phyloP scores from a whole-genome alignment of 1,140 invertebrate species.

The Macrosteles quadrilineatus region DNA sequence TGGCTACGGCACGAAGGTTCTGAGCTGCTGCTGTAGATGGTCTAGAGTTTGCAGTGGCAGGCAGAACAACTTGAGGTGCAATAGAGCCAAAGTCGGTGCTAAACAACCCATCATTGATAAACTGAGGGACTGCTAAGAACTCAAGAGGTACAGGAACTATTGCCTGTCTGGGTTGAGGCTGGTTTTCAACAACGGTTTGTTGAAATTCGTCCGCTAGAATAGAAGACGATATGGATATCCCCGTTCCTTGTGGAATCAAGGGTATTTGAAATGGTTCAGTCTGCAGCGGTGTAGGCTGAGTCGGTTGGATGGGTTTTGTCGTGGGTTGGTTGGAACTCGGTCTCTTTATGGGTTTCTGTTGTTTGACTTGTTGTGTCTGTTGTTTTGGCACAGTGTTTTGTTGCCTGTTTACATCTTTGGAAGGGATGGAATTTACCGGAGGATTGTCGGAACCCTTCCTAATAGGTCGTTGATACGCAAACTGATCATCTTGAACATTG shows the following conservation, averaged over 20 bases:
- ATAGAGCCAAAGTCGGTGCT: conserved; percentile 37
- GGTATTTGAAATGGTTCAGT: not conserved
- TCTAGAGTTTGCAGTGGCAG: not conserved
- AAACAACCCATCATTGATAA: conserved; percentile 41
- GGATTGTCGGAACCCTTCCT: conserved; percentile 4
- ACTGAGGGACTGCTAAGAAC: not conserved
- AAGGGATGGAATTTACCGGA: not conserved
- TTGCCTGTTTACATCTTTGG: too few relatives aligned
- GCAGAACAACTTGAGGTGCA: not conserved
- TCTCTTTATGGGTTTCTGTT: too few relatives aligned
- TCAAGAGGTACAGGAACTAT: not conserved
- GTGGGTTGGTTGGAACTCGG: too few relatives aligned
- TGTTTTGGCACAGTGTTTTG: too few relatives aligned
- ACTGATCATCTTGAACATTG: not conserved
- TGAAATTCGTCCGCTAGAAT: conserved; percentile 3
- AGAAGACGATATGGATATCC: not conserved
- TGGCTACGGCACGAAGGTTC: not conserved
- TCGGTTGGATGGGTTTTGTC: too few relatives aligned
- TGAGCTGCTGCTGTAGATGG: not conserved
- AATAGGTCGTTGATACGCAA: not conserved
- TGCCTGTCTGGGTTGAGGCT: not conserved
- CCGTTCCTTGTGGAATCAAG: not conserved
- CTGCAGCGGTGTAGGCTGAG: not conserved
- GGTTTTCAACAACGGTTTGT: not conserved
- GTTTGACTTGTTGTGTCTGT: too few relatives aligned